A percentile compares a stretch with the other conserved stretches of the same genome.
These are phyloP conservation scores for Leptinotarsa tumamoca DNA, from an alignment of 2,888 invertebrate species.

Conservation along the genomic window DNA sequence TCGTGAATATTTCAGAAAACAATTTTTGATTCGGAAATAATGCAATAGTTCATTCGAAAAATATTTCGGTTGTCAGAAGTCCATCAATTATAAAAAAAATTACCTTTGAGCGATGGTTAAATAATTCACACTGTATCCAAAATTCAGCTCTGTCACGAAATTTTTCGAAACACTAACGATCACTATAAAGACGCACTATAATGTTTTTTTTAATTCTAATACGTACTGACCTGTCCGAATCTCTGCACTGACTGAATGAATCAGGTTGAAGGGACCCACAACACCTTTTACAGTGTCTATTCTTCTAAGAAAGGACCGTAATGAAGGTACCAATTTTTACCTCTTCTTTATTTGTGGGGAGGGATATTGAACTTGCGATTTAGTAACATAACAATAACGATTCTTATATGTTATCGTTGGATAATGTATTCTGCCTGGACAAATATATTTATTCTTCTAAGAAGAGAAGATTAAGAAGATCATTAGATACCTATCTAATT, in stretches of 20 bases:
- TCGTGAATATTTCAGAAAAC: too few relatives aligned
- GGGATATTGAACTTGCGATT: neutral
- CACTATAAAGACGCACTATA: neutral
- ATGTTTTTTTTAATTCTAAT: neutral
- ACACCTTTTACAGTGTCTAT: slow-evolving; percentile 34
- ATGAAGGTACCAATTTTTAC: slow-evolving; percentile 37
- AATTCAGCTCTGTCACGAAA: neutral
- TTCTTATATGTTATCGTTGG: too few relatives aligned
- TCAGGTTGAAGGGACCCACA: slow-evolving; percentile 34
- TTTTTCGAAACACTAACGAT: neutral
- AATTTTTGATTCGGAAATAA: too few relatives aligned
- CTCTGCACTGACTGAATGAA: slow-evolving; percentile 30
- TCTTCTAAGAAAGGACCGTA: slow-evolving; percentile 37
- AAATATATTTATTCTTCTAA: too few relatives aligned
- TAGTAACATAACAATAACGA: neutral
- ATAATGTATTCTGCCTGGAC: too few relatives aligned
- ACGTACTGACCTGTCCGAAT: slow-evolving; percentile 15
- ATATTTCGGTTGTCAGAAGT: too few relatives aligned
- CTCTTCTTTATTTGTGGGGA: slow-evolving; percentile 19
- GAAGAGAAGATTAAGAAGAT: too few relatives aligned
- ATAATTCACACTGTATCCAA: neutral
- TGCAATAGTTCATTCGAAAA: too few relatives aligned
- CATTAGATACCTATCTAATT: too few relatives aligned
- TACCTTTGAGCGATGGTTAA: neutral
- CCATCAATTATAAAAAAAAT: neutral